Evolutionary conservation across 2,113 vertebrate species (phyloP), one percentile per base, ranked within the genome.

Genomic region (Myanophis thanlyinensis): DNA sequence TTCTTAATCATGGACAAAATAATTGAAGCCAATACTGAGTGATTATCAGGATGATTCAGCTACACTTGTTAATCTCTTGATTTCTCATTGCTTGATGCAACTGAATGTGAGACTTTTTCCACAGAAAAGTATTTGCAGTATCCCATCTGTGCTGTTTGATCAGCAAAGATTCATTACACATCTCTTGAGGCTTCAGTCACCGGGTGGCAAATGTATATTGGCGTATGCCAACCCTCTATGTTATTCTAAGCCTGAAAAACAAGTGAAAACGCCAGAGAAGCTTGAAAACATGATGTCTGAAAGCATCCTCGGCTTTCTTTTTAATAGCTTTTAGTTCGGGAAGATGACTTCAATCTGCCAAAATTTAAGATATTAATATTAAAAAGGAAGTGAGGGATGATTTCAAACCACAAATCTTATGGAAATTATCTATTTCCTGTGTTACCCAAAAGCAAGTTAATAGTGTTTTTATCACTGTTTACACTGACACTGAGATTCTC

Each of bases 361-460:
- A 84, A 85, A 47, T 1, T 20, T 54, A 80, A 84, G 49, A 9
- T n/a, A n/a, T n/a, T n/a, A n/a, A 23, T 53, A n/a, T 80, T 52
- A 56, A 86, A 47, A 67, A 88, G 85, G 9, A 67, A n/a, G 56
- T 20, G 40, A 91, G 67, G 7, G 56, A 52, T 73, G 30, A 59
- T 88, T 92, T 52, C 86, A 44, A 18, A 87, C 56, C 30, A 88
- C 91, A 88, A 52, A 62, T 88, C 44, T 92, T 73, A 88, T 73
- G 48, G 48, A 92, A 88, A 67, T 44, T 8, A 35, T 30, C 22
- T 35, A 88, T 88, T 92, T 88, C 40, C 56, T 88, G 48, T 35
- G 47, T 86, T 87, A 35, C 40, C 52, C 47, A 91, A 47, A 18
- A 47, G 30, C 25, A 87, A 52, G 22, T 27, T 44, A 52, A 88